Base-by-base conservation (phyloP, 2,888 invertebrate genomes). In the Oxycera nigricornis region DNA sequence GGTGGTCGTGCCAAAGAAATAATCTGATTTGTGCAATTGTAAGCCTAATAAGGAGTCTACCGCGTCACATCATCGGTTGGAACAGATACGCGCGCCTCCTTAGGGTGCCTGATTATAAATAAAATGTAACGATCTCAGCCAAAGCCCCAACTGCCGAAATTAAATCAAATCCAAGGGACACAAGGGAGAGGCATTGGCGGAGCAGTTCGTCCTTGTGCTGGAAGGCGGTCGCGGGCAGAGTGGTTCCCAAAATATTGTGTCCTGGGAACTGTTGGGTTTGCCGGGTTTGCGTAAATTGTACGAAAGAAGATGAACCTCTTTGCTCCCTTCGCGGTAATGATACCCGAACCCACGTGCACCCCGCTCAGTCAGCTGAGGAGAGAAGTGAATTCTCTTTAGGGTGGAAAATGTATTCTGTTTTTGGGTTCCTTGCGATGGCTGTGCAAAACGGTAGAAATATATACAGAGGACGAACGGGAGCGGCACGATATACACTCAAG, bases 81-180 rank as follows among this genome's bases (percentile, higher is more conserved):
- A n/a, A n/a, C n/a, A n/a, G n/a, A 17, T 24, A 65, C 39, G 41
- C 41, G 7, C 20, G 22, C 2, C 24, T 14, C 65, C 24, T 41
- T 41, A 39, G 24, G 22, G 41, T 41, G 41, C 62, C 62, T 62
- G 39, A 22, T 22, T 2, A 1, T 7, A 39, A 65, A 70, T 31
- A 52, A 52, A 70, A 31, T 55, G 31, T 17, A 62, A 62, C 62
- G 26, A 35, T 31, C 39, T 62, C 39, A 31, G 6, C 35, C 17
- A 28, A 20, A 62, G 55, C 11, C 70, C 52, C 30, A 17, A 55
- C 31, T 9, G 7, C 55, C 55, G 35, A 70, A 70, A 70, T 70
- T 70, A 55, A 70, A 70, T 70, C 70, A 70, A 70, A 70, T 31
- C 55, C 55, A 30, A 55, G 35, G 52, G 52, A 70, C 70, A 22